Evolutionary conservation across 1,140 invertebrate genomes (phyloP).

Genomic region (Vollenhovia emeryi): DNA sequence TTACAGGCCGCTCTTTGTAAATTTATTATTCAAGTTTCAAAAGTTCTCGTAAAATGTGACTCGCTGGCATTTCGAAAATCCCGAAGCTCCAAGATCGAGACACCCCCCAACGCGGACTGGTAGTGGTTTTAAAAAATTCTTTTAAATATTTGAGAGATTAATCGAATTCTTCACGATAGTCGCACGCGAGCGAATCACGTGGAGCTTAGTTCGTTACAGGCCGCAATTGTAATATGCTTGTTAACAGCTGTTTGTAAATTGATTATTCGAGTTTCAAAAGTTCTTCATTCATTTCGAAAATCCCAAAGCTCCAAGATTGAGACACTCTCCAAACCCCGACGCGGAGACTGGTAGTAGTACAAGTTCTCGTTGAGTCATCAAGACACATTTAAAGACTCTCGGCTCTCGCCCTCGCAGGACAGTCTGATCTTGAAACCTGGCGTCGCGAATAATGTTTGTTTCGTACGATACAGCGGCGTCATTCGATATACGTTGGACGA

Average conservation of each 20-base stretch:
- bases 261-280: background rate
- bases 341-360: background rate
- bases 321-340: background rate
- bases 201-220: background rate
- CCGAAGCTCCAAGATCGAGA: background rate
- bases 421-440: background rate
- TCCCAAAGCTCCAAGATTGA: background rate
- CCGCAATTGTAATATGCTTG: background rate
- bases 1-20: background rate
- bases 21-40: background rate
- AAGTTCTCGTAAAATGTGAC: too few species aligned
- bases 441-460: background rate
- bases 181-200: background rate
- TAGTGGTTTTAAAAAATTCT: background rate
- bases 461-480: background rate
- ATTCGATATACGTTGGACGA: constrained; percentile 31
- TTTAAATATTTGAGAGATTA: background rate
- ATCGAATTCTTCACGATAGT: background rate
- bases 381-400: background rate
- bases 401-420: background rate
- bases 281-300: too few species aligned
- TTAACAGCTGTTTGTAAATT: background rate
- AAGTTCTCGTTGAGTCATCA: background rate
- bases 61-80: too few species aligned
- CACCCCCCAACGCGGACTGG: background rate